These are phyloP conservation scores for Synergus gifuensis DNA, from an alignment of 2,888 invertebrate species.

Conservation along the genomic window DNA sequence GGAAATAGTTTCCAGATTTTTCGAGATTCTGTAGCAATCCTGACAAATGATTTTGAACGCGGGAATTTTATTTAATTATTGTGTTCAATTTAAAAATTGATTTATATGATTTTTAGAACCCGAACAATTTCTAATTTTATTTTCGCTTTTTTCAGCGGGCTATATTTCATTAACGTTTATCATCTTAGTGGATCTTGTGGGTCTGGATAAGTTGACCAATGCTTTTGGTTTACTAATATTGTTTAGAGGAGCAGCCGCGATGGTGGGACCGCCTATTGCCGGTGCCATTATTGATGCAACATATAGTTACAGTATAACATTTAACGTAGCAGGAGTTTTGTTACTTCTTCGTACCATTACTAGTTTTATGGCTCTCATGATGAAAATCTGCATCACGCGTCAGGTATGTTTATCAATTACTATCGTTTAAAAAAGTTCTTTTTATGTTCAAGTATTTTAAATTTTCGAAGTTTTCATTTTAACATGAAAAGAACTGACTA, in stretches of 20 bases:
- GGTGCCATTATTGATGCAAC: no score
- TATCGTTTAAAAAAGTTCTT: neutral
- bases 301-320: slow-evolving; percentile 90
- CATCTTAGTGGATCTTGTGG: slow-evolving; percentile 96
- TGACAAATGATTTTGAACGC: no score
- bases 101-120: no score
- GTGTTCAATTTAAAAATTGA: no score
- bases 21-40: no score
- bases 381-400: slow-evolving; percentile 80
- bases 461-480: neutral
- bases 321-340: slow-evolving; percentile 94
- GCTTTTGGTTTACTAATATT: no score
- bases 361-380: slow-evolving; percentile 89
- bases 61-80: no score
- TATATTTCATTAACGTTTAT: slow-evolving; percentile 99
- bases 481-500: neutral
- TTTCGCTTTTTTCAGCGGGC: slow-evolving; percentile 84
- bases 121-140: neutral
- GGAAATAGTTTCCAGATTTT: no score
- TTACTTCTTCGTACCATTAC: slow-evolving; percentile 91
- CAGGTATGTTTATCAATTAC: slow-evolving; percentile 61
- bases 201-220: no score
- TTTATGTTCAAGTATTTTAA: no score
- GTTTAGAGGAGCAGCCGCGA: no score
- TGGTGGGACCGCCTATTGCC: no score